Evolutionary conservation across 1,140 invertebrate species (phyloP).

Genomic region (Mylabris phalerata): DNA sequence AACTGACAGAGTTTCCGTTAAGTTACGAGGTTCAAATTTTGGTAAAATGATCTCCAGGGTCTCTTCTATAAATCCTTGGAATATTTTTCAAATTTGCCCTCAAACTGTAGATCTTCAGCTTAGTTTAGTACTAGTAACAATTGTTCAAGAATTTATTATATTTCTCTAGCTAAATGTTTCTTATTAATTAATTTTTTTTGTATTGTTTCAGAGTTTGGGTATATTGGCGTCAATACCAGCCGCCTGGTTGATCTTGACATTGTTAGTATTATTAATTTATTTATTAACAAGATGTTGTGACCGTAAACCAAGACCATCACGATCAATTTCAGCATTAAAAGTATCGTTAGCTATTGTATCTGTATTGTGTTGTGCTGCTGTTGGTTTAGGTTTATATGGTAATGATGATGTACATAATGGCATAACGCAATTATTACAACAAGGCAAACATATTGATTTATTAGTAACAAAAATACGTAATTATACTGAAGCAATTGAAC

Average conservation of each 20-base stretch:
- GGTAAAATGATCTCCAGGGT: too few species aligned
- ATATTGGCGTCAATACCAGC: conserved; percentile 87
- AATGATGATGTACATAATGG: conserved; percentile 92
- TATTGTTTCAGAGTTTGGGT: conserved; percentile 70
- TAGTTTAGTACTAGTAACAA: too few species aligned
- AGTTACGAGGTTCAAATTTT: too few species aligned
- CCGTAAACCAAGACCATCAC: conserved; percentile 74
- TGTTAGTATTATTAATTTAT: conserved; percentile 82
- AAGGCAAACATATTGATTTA: conserved; percentile 69
- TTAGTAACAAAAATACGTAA: conserved; percentile 67
- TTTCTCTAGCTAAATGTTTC: too few species aligned
- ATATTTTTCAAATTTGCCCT: too few species aligned
- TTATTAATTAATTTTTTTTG: not conserved
- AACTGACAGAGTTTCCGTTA: too few species aligned
- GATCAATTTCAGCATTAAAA: conserved; percentile 79
- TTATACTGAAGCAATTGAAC: conserved; percentile 47
- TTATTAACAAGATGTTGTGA: conserved; percentile 91
- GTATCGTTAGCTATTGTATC: conserved; percentile 75
- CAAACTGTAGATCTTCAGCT: too few species aligned
- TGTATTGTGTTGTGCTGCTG: conserved; percentile 71
- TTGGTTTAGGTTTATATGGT: conserved; percentile 77
- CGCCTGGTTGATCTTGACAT: conserved; percentile 80
- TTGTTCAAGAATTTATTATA: too few species aligned
- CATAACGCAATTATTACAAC: conserved; percentile 67
- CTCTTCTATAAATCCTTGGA: too few species aligned